These are phyloP conservation scores for Rhombomys opimus DNA, from an alignment of 2,113 vertebrate species.

Conservation along the genomic window DNA sequence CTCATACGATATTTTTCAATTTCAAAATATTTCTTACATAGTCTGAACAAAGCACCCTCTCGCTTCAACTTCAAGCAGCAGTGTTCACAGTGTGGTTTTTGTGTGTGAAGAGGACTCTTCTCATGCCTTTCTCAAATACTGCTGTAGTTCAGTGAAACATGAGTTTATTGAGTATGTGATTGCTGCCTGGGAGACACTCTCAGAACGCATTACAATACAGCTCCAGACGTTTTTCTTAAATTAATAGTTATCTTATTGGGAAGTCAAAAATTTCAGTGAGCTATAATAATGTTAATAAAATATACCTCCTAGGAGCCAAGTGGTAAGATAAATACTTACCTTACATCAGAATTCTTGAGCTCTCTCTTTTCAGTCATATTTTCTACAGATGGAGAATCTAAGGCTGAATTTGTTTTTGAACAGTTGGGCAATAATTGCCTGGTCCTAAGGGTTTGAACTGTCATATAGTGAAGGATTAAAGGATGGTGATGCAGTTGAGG, in stretches of 20 bases:
- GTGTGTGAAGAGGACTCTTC: not conserved
- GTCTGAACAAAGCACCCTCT: not conserved
- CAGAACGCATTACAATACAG: not conserved
- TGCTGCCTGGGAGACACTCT: not conserved
- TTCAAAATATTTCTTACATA: not conserved
- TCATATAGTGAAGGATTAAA: not conserved
- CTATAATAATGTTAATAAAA: not conserved
- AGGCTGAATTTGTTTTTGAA: not conserved
- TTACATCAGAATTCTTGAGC: not conserved
- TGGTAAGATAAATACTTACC: not conserved
- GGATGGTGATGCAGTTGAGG: not conserved
- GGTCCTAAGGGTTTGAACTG: not conserved
- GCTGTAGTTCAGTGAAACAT: not conserved
- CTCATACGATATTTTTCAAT: slow-evolving; percentile 3
- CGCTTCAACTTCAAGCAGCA: slow-evolving; percentile 13
- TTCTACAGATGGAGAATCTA: not conserved
- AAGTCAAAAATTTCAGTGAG: not conserved
- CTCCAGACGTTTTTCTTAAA: not conserved
- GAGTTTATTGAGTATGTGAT: not conserved
- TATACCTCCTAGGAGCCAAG: not conserved
- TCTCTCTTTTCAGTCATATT: not conserved
- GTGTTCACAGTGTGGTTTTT: not conserved
- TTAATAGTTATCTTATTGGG: not conserved
- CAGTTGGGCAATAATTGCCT: not conserved
- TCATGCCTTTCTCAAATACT: not conserved